Evolutionary conservation across 35 echinoderm and acorn worm genomes (phyloP).

Genomic region (Ophioderma brevispina): DNA sequence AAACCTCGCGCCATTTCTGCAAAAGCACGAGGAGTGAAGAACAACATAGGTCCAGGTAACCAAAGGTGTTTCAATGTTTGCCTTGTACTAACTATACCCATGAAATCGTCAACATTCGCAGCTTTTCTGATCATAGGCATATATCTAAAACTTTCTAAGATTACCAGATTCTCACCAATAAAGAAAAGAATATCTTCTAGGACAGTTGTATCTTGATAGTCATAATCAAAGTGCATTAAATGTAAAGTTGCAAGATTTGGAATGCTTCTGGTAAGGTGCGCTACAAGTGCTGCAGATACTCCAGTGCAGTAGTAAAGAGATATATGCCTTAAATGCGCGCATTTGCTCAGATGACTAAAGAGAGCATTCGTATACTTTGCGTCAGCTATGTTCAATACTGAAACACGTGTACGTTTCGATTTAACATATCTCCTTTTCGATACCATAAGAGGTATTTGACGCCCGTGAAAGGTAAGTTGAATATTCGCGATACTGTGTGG

Average conservation of each 20-base stretch:
- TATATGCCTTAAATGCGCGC: neutral
- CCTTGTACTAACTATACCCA: neutral
- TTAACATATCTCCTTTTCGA: neutral
- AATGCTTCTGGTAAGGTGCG: neutral
- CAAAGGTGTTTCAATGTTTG: neutral
- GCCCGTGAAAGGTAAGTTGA: neutral
- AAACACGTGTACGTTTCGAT: neutral
- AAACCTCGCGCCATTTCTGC: neutral
- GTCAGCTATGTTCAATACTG: neutral
- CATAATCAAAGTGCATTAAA: neutral
- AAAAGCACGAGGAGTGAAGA: neutral
- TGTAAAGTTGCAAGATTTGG: neutral
- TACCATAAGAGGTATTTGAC: neutral
- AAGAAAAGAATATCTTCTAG: neutral
- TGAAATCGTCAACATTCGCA: neutral
- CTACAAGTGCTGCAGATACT: neutral
- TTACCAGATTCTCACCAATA: neutral
- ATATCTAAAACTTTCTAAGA: neutral
- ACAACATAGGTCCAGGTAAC: neutral
- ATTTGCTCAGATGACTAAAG: neutral
- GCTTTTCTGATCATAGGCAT: neutral
- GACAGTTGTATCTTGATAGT: neutral
- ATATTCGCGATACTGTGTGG: neutral
- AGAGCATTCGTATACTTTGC: neutral
- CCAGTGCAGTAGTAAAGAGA: neutral